Evolutionary conservation across 2,888 invertebrate species (phyloP).

Genomic region (Philhelius pedissequus): DNA sequence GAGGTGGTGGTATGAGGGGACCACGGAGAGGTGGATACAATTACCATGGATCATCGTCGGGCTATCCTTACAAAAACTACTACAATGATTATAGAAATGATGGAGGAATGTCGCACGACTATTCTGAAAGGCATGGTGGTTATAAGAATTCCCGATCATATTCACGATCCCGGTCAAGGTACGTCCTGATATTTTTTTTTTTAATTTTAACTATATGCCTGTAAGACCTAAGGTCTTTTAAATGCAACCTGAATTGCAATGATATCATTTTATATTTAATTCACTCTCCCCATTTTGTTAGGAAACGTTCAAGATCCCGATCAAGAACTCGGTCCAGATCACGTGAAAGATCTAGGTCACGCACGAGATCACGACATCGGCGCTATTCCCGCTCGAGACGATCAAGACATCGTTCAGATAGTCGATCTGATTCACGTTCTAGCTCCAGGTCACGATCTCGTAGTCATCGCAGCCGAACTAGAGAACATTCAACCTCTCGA

Average conservation of each 20-base stretch:
- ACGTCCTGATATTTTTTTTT: too few species aligned
- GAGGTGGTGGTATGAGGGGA: conserved; percentile 78
- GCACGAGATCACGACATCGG: conserved; percentile 68
- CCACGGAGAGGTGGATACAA: conserved; percentile 77
- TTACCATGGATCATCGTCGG: conserved; percentile 71
- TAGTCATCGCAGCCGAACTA: conserved; percentile 71
- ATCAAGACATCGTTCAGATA: conserved; percentile 75
- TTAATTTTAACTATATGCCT: too few species aligned
- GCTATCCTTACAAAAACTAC: conserved; percentile 70
- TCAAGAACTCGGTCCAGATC: conserved; percentile 62
- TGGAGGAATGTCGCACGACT: conserved; percentile 81
- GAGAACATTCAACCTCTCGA: conserved; percentile 69
- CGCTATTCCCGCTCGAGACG: conserved; percentile 69
- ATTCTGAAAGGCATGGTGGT: conserved; percentile 81
- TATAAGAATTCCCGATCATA: conserved; percentile 78
- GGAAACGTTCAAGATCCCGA: conserved; percentile 69
- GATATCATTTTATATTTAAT: background rate
- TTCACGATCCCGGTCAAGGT: conserved; percentile 71
- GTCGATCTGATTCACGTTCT: conserved; percentile 72
- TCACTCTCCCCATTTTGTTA: conserved; percentile 20
- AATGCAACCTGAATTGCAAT: background rate
- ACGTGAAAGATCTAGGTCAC: conserved; percentile 50
- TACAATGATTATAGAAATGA: conserved; percentile 72
- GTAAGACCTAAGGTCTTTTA: too few species aligned
- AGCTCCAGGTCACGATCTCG: conserved; percentile 78